Base-by-base conservation (phyloP, 2,888 invertebrate genomes). In the Drosophila putrida region DNA sequence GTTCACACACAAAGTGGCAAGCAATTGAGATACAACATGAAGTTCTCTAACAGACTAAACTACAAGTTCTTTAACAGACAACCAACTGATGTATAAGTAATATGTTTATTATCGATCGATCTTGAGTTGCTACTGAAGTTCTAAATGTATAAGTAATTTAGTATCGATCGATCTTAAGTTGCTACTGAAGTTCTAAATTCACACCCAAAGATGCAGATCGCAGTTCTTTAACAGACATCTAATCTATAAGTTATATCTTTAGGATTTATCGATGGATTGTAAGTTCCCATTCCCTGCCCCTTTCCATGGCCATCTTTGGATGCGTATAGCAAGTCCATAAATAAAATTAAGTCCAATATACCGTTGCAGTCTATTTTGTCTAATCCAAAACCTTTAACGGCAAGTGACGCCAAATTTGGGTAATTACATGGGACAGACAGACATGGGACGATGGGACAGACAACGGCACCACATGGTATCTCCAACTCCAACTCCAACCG, bases 351-450 rank as follows among this genome's bases (percentile, higher is more conserved):
- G 73, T 60, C 55, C 71, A 70, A 46, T 71, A 59, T 76, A 86
- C 82, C 84, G 84, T 80, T 83, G 65, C 44, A 51, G 51, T 55
- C 51, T 36, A 64, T 71, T 62, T 70, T 65, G 76, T 66, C 58
- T 80, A 73, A 50, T 53, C 62, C 47, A 66, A 75, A 79, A 77
- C 71, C 75, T 78, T 82, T 79, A 82, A 82, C 73, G 85, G 85
- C 77, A 88, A 88, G 77, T 83, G 81, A 83, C 88, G 86, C 83
- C 80, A 86, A 85, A 85, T 85, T 85, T 85, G 83, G 80, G 75
- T 83, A 85, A 85, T 85, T 85, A 85, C 79, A 72, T 59, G 72
- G 70, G 79, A 73, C 64, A 62, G 55, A 51, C 64, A 31, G 31
- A 31, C 31, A 31, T 5, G 5, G 57, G 51, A 55, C 62, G 20